Conservation (phyloP, 2,113 vertebrate species). For the Malaclemys terrapin region DNA sequence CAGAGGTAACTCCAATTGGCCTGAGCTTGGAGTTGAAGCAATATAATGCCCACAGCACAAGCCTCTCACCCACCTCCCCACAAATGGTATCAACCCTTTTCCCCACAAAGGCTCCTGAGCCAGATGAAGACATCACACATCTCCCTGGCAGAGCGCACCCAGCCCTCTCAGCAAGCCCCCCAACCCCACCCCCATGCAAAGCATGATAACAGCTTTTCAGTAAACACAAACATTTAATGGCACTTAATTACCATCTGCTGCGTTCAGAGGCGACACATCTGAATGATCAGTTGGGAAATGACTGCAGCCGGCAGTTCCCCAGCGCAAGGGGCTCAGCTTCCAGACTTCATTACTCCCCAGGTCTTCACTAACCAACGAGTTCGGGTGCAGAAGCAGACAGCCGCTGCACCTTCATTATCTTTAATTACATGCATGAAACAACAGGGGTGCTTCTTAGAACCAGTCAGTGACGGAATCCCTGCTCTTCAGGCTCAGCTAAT, state of each 20-base stretch:
- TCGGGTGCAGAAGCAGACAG: neutral
- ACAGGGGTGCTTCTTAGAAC: neutral
- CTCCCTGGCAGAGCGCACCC: neutral
- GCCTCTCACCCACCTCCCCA: too few relatives aligned
- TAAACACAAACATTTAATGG: constrained; percentile 48
- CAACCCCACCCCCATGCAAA: neutral
- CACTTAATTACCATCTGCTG: constrained; percentile 50
- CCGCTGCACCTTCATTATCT: neutral
- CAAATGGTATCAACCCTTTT: accelerated
- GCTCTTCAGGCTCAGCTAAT: neutral
- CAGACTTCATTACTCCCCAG: neutral
- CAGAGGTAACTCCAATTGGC: neutral
- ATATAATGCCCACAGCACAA: too few relatives aligned
- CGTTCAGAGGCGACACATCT: constrained; percentile 31
- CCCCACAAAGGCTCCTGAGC: accelerated
- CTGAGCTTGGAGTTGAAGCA: neutral
- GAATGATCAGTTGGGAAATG: constrained; percentile 56
- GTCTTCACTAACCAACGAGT: neutral
- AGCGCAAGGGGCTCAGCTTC: constrained; percentile 1
- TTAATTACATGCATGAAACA: neutral
- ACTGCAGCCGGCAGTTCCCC: constrained; percentile 49
- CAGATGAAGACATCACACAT: neutral
- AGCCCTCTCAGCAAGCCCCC: neutral
- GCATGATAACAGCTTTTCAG: constrained; percentile 19
- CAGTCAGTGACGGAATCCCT: neutral